Base-by-base conservation (phyloP, 2,888 invertebrate species). In the Dynastes maya region DNA sequence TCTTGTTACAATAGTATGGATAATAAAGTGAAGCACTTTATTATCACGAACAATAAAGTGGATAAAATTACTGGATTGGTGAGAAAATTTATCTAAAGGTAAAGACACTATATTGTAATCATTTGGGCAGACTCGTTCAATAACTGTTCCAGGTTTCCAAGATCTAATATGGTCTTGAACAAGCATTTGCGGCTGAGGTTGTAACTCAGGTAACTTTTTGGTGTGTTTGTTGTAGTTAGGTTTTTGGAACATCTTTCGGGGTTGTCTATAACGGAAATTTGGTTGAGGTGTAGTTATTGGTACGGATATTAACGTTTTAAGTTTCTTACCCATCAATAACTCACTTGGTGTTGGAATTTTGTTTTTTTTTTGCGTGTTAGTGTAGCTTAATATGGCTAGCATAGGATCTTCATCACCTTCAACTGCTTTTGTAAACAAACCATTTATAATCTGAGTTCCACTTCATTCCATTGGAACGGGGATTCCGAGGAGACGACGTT, bases 271-370 rank as follows among this genome's bases (percentile, higher is more conserved):
- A 6, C 1, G 51, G 45, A 40, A 75, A 13, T 75, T 75, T 13
- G 64, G 45, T 22, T 75, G 16, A 64, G 78, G 68, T 61, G 63
- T 49, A 29, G 53, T n/a, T 53, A 37, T 64, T 32, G 40, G n/a
- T 13, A 79, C 77, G 37, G 83, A 82, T 45, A 83, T 65, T 32
- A 78, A 80, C 55, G 82, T 78, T 80, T 81, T 81, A 40, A 84
- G 76, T 63, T 78, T 84, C 75, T 84, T 80, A 13, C 82, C 84
- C 83, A 84, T 83, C 58, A 83, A 76, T 22, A 84, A 37, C 68
- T 81, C 76, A 40, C 80, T 79, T n/a, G 83, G 83, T 40, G 82
- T 81, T 74, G 83, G 83, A 78, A 83, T 79, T 77, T 82, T 75
- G 37, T 22, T 22, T 22, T 22, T 22, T 78, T 71, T 78, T 84